Conservation (phyloP, 1,140 invertebrate genomes). For the Atta texana region DNA sequence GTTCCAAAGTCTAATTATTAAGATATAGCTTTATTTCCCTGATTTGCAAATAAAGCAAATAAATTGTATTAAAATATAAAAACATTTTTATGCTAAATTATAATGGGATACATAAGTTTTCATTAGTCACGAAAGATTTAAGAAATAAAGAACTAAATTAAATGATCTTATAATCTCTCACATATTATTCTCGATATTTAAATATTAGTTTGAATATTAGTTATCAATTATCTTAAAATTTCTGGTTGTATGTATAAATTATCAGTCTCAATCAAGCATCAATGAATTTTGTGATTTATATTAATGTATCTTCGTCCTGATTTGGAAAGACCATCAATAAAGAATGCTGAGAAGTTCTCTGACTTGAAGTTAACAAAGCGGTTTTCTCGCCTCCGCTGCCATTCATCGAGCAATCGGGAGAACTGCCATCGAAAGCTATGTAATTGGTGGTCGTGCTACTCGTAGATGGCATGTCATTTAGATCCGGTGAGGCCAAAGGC, state of each 20-base stretch:
- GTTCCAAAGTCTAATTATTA: neutral
- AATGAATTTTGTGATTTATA: constrained; percentile 84
- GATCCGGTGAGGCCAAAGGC: constrained; percentile 88
- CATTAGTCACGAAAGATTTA: neutral
- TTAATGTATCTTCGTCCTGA: constrained; percentile 91
- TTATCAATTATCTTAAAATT: neutral
- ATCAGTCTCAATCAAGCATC: constrained; percentile 40
- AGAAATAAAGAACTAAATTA: neutral
- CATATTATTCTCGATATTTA: neutral
- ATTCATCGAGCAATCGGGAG: constrained; percentile 88
- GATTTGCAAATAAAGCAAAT: neutral
- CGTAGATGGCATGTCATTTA: constrained; percentile 87
- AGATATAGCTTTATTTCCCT: neutral
- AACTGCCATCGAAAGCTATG: constrained; percentile 88
- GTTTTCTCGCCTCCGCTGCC: constrained; percentile 89
- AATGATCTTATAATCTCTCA: neutral
- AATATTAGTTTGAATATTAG: neutral
- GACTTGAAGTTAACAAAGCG: constrained; percentile 85
- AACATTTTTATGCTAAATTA: constrained; percentile 22
- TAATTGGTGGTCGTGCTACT: constrained; percentile 88
- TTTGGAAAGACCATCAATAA: constrained; percentile 90
- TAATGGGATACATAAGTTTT: neutral
- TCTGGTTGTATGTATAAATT: constrained; percentile 14
- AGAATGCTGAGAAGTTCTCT: constrained; percentile 89
- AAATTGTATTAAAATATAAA: constrained; percentile 25